phyloP scores from a whole-genome alignment of 2,797 vertebrate species.

The Cryptoprocta ferox region DNA sequence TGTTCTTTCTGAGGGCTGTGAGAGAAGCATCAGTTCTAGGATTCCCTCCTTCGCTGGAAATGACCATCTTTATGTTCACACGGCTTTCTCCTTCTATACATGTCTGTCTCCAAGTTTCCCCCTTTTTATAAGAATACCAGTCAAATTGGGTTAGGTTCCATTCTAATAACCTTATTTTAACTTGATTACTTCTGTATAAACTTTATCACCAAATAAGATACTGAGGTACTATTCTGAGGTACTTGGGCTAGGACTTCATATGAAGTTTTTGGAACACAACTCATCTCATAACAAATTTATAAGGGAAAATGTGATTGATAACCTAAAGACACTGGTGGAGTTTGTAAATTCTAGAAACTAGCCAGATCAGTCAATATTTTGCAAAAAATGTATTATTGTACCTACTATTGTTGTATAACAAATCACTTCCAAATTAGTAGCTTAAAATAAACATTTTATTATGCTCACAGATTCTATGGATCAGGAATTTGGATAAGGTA shows the following conservation, averaged over 20 bases:
- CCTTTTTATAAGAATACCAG: not conserved
- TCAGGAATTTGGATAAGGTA: not conserved
- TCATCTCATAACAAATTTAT: not conserved
- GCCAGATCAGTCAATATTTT: not conserved
- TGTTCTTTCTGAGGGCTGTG: not conserved
- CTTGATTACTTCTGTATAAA: not conserved
- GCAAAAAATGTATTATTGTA: not conserved
- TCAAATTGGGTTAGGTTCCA: not conserved
- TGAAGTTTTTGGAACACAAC: not conserved
- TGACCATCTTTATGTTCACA: not conserved
- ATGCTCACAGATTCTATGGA: not conserved
- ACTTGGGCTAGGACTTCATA: not conserved
- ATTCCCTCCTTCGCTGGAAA: not conserved
- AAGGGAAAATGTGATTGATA: not conserved
- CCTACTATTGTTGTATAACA: not conserved
- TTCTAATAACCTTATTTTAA: not conserved
- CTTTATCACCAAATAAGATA: not conserved
- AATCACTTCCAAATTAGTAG: not conserved
- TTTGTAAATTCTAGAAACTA: conserved; percentile 9
- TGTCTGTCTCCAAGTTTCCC: not conserved
- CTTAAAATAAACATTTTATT: not conserved
- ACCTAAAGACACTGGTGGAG: not conserved
- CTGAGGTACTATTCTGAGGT: not conserved
- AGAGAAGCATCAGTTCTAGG: not conserved
- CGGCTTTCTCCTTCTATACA: not conserved